Base-by-base conservation (phyloP, 2,113 vertebrate species). In the Furnarius figulus region DNA sequence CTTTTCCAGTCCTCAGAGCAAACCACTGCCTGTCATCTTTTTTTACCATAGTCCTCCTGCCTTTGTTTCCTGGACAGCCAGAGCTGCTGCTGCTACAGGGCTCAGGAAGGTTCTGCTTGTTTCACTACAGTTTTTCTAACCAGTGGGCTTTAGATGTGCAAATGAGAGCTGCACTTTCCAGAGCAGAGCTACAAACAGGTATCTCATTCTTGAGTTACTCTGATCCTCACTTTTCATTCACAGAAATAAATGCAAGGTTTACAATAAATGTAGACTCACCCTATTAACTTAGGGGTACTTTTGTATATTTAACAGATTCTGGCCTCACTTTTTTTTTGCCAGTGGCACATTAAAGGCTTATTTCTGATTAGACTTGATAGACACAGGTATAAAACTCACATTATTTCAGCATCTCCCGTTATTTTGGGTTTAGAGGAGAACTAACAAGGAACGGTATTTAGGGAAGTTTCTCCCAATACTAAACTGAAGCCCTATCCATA, bases 401-500 rank as follows among this genome's bases (percentile, higher is more conserved):
- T 42, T 50, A 62, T 84, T 92, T 92, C 82, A 77, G 46, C 22
- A 66, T 89, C 68, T 88, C 47, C 74, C 92, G 46, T 74, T 91
- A 46, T 59, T 84, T 87, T 2, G 1, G 31, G 22, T 56, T 63
- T 72, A 74, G 47, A 55, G 25, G 12, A 88, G 52, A 72, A 39
- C 42, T 74, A 77, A 70, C 35, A 56, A 73, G 59, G 42, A 91
- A 40, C 21, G 5, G 11, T 55, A 67, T 59, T 63, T 81, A 87
- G 46, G 61, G 47, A 92, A 78, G 44, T 23, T 80, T 37, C 47
- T 89, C 39, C 75, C 37, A 53, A 71, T 23, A 67, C 0, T 10
- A 86, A 58, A 74, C 30, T 59, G 42, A 74, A 75, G 35, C 59
- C 35, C 71, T n/a, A 17, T 16, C 49, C 18, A 2, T 24, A 31